These are phyloP conservation scores for Istiophorus platypterus DNA, from an alignment of 2,113 vertebrate genomes.

Conservation along the genomic window DNA sequence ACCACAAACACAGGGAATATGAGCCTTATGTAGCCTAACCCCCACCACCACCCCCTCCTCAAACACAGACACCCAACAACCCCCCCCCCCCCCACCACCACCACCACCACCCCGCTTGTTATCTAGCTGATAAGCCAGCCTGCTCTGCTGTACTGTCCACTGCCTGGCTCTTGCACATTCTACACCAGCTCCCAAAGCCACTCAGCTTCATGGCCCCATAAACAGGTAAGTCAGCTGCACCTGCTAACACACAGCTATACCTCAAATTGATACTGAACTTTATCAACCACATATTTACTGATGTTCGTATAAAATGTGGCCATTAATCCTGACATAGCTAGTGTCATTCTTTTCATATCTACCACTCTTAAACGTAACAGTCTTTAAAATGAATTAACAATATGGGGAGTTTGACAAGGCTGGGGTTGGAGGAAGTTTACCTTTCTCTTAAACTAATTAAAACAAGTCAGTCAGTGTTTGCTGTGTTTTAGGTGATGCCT, in stretches of 20 bases:
- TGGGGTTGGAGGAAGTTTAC: not conserved
- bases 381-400: not conserved
- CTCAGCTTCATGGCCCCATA: slow-evolving; percentile 8
- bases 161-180: slow-evolving; percentile 26
- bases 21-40: slow-evolving; percentile 26
- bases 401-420: not conserved
- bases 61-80: slow-evolving; percentile 31
- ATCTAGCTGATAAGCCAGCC: slow-evolving; percentile 64
- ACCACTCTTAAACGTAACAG: too few species aligned
- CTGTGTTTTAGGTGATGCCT: not conserved
- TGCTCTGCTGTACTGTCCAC: slow-evolving; percentile 48
- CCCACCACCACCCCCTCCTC: slow-evolving; percentile 24
- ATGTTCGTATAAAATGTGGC: not conserved
- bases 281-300: not conserved
- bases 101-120: slow-evolving; percentile 53
- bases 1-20: slow-evolving; percentile 51
- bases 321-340: not conserved
- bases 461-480: not conserved
- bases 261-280: not conserved
- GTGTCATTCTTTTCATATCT: not conserved
- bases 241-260: not conserved
- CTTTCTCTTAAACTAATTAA: not conserved
- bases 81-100: slow-evolving; percentile 1
- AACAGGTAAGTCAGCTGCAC: slow-evolving; percentile 62
- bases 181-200: slow-evolving; percentile 6